Conservation (phyloP, 1,140 invertebrate species). For the Tachypleus tridentatus region DNA sequence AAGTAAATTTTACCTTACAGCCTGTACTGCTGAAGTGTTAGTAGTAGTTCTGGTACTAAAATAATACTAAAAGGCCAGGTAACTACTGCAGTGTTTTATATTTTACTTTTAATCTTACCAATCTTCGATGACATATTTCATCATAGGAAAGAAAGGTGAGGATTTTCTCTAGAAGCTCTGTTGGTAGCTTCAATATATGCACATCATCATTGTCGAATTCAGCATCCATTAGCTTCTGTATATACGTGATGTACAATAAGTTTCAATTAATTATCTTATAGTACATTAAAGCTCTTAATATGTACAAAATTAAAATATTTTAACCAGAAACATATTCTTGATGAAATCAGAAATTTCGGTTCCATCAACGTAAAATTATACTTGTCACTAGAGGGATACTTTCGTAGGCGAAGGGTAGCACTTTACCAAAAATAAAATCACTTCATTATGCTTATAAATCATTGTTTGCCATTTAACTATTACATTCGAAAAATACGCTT, state of each 20-base stretch:
- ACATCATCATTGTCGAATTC: conserved; percentile 9
- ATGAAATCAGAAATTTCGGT: too few species aligned
- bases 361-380: too few species aligned
- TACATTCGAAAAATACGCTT: too few species aligned
- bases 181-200: conserved; percentile 46
- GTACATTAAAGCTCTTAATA: conserved; percentile 1
- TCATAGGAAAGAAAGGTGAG: conserved; percentile 63
- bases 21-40: conserved; percentile 16
- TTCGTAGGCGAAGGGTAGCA: too few species aligned
- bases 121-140: conserved; percentile 61
- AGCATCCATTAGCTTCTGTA: not conserved
- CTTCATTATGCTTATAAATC: too few species aligned
- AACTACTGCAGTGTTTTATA: conserved; percentile 7
- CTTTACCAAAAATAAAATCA: too few species aligned
- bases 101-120: conserved; percentile 47
- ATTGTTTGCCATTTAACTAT: too few species aligned
- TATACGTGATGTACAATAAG: not conserved
- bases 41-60: conserved; percentile 12
- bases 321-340: not conserved
- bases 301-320: not conserved
- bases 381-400: too few species aligned
- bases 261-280: not conserved
- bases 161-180: conserved; percentile 63
- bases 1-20: not conserved
- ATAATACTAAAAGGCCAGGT: conserved; percentile 6